Percentiles rank a stretch among this genome's conserved stretches.
Conservation (phyloP, 2,888 invertebrate genomes). For the Tenthredo mesomela region DNA sequence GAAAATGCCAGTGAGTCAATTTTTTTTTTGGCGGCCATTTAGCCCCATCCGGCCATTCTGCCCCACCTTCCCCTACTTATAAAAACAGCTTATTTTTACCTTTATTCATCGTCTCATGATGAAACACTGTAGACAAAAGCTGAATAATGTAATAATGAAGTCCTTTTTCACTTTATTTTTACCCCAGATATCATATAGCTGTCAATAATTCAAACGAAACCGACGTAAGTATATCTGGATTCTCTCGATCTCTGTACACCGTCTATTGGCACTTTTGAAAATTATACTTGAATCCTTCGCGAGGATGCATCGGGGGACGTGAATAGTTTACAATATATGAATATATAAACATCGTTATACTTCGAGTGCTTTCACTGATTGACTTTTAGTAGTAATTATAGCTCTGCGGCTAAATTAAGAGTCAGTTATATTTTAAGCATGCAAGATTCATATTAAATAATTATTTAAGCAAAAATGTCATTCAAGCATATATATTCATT, state of each 20-base stretch:
- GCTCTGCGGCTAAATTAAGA: too few species aligned
- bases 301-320: not conserved
- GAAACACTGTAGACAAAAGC: not conserved
- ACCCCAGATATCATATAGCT: not conserved
- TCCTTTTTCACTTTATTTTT: not conserved
- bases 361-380: not conserved
- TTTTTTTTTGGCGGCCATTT: too few species aligned
- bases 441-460: not conserved
- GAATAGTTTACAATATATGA: constrained; percentile 5
- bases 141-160: not conserved
- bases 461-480: not conserved
- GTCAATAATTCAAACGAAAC: not conserved
- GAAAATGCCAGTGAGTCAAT: too few species aligned
- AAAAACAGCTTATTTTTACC: not conserved
- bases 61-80: too few species aligned
- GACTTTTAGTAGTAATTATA: not conserved
- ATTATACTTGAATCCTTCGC: not conserved
- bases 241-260: not conserved
- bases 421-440: not conserved
- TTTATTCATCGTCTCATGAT: too few species aligned
- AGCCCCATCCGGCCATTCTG: too few species aligned
- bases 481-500: not conserved
- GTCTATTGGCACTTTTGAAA: not conserved
- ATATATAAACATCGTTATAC: not conserved
- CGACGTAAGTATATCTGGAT: not conserved